Evolutionary conservation across 2,113 vertebrate genomes (phyloP).

Genomic region (Nymphicus hollandicus): DNA sequence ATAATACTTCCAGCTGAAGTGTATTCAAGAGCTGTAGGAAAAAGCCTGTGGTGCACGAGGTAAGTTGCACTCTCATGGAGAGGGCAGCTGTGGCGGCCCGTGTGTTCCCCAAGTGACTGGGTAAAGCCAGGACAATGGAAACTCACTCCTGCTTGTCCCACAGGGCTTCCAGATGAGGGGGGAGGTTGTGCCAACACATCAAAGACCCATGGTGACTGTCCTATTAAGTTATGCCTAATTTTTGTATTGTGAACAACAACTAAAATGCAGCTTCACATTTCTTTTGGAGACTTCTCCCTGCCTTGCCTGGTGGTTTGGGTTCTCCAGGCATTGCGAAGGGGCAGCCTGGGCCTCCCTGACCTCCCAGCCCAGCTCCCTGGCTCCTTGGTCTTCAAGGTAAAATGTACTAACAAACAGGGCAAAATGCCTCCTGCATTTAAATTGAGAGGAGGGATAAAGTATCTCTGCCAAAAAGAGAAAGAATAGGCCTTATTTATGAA

Average conservation of each 20-base stretch:
- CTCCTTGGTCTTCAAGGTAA: background rate
- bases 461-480: background rate
- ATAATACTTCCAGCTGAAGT: background rate
- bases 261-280: background rate
- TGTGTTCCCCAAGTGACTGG: fast-evolving
- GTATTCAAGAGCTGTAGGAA: background rate
- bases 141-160: fast-evolving
- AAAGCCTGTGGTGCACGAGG: background rate
- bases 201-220: background rate
- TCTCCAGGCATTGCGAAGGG: background rate
- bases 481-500: background rate
- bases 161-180: background rate
- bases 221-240: background rate
- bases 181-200: background rate
- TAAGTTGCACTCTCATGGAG: background rate
- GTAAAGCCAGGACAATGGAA: background rate
- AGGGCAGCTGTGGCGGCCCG: background rate
- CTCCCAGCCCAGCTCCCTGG: background rate
- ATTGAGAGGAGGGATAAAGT: background rate
- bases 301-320: background rate
- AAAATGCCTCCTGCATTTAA: background rate
- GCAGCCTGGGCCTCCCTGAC: background rate
- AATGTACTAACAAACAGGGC: background rate
- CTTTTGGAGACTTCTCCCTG: background rate
- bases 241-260: background rate